Evolutionary conservation across 2,113 vertebrate species (phyloP), one percentile per base, ranked within the genome.

Genomic region (Microcebus griseorufus): DNA sequence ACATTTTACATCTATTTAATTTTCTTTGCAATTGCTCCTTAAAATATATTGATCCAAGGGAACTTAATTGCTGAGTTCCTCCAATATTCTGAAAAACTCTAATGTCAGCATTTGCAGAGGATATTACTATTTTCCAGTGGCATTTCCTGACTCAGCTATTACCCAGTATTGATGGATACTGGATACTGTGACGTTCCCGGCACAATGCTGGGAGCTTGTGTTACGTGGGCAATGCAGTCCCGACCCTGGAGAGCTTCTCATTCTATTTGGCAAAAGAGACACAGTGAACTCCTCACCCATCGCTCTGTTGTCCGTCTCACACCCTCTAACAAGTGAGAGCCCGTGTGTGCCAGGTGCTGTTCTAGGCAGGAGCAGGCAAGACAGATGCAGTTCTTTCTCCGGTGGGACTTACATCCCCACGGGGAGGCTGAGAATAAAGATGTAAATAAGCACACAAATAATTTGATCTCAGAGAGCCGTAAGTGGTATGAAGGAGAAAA

Each of bases 321-420:
- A 29, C 1, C 34, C n/a, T 82, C 45, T 32, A 70, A n/a, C 12
- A 64, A 34, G 45, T 11, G 14, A 65, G n/a, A 32, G 32, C 39
- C 13, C 9, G 2, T 29, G 1, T 6, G 11, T 10, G 9, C 27
- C n/a, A 45, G 20, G 32, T 27, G 6, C 37, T 6, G 4, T 1
- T 65, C 53, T 25, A 60, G 65, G 10, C 34, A 22, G 76, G 51
- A 18, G 34, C 1, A 34, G 18, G 7, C 9, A 58, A 23, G 37
- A 37, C 2, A 53, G 17, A 23, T 48, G n/a, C 3, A 64, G 18
- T 34, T 9, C 25, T 3, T 72, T 78, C 51, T 27, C 16, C 78
- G 1, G 0, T 37, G 12, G 27, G 51, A 22, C 8, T 42, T 18
- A 32, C 2, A 48, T 75, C 90, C 53, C 53, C 20, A 55, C 2